Conservation (phyloP, 2,888 invertebrate species). For the Strigamia transsilvanica region DNA sequence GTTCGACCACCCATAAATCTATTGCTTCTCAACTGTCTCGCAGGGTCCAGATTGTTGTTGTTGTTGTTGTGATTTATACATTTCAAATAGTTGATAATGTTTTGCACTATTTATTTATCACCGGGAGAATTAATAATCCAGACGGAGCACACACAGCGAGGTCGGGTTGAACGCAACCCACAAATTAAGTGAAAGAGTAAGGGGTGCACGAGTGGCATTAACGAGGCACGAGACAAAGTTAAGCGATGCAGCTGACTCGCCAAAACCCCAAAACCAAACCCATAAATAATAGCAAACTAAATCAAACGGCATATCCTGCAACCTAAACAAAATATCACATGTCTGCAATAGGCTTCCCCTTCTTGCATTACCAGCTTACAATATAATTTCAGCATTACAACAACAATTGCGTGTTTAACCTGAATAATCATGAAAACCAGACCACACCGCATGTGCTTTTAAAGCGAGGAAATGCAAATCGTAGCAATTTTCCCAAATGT, state of each 20-base stretch:
- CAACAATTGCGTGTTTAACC: no score
- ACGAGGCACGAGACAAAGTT: constrained; percentile 43
- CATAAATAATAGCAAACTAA: constrained; percentile 32
- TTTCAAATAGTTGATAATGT: not conserved
- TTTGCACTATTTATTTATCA: constrained; percentile 7
- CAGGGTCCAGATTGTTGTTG: not conserved
- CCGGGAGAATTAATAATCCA: constrained; percentile 6
- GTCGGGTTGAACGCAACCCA: constrained; percentile 44
- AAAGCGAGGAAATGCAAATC: no score
- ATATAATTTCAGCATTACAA: no score
- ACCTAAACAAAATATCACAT: not conserved
- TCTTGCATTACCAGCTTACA: not conserved
- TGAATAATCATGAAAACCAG: no score
- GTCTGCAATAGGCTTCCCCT: not conserved
- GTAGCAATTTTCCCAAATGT: no score
- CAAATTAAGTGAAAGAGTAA: constrained; percentile 19
- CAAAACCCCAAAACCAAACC: constrained; percentile 49
- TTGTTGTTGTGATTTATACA: not conserved
- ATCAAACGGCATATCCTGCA: constrained; percentile 14
- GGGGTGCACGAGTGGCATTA: constrained; percentile 44
- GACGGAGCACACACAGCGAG: constrained; percentile 23
- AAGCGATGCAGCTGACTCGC: constrained; percentile 41
- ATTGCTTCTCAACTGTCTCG: constrained; percentile 6
- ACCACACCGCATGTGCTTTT: no score
- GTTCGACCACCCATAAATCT: constrained; percentile 21